Evolutionary conservation across 2,888 invertebrate species (phyloP).

Genomic region (Sinhomidia bicolor): DNA sequence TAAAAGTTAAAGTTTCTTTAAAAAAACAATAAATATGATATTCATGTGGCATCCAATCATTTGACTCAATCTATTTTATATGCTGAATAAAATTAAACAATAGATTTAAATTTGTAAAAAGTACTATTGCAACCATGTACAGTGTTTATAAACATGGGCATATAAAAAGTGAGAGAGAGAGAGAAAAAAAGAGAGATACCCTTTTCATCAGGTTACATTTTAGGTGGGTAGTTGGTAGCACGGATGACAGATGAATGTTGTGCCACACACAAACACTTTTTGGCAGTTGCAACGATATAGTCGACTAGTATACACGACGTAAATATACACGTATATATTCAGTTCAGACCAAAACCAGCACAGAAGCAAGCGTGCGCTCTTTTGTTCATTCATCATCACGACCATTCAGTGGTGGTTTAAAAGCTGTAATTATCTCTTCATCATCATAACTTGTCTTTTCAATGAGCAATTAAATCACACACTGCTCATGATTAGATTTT

Average conservation of each 20-base stretch:
- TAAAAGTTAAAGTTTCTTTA: neutral
- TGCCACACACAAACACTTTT: slow-evolving; percentile 1
- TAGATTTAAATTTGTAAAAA: neutral
- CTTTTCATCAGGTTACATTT: neutral
- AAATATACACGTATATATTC: neutral
- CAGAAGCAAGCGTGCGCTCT: slow-evolving; percentile 41
- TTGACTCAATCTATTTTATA: neutral
- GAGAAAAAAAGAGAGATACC: too few relatives aligned
- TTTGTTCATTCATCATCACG: slow-evolving; percentile 62
- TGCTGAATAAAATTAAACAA: neutral
- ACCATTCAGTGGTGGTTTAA: slow-evolving; percentile 65
- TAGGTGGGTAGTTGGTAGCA: neutral
- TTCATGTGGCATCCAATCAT: neutral
- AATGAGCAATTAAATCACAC: slow-evolving; percentile 72
- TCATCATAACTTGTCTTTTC: slow-evolving; percentile 75
- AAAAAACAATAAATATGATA: neutral
- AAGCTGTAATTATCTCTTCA: slow-evolving; percentile 78
- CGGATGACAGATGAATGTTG: slow-evolving; percentile 2
- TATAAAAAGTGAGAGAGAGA: too few relatives aligned
- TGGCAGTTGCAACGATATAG: neutral
- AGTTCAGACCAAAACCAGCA: neutral
- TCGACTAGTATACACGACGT: neutral
- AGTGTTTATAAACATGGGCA: too few relatives aligned
- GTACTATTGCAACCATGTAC: too few relatives aligned
- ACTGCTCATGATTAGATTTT: slow-evolving; percentile 64